Evolutionary conservation across 1,140 invertebrate genomes (phyloP).

Genomic region (Neuroterus valhalla): DNA sequence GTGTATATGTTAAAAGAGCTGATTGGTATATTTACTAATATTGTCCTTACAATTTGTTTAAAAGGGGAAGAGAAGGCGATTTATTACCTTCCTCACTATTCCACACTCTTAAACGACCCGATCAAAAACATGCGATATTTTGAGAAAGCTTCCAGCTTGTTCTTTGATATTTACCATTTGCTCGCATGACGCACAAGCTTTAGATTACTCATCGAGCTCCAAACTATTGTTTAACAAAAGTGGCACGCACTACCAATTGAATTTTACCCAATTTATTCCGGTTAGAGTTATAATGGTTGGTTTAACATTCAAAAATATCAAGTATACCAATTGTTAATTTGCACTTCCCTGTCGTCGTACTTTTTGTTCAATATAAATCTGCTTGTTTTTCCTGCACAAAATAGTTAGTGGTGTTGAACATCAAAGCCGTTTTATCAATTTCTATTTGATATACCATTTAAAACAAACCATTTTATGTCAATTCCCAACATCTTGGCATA

Average conservation of each 20-base stretch:
- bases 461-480: no score
- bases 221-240: constrained; percentile 32
- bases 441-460: no score
- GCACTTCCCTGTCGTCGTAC: no score
- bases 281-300: no score
- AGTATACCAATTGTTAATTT: not conserved
- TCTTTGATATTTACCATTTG: constrained; percentile 38
- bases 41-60: not conserved
- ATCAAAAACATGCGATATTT: constrained; percentile 41
- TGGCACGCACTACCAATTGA: not conserved
- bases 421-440: no score
- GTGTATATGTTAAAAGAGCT: no score
- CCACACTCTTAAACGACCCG: not conserved
- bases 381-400: no score
- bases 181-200: constrained; percentile 44
- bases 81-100: constrained; percentile 14
- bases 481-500: no score
- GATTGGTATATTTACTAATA: constrained; percentile 2
- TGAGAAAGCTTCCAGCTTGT: constrained; percentile 41
- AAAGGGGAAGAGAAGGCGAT: not conserved
- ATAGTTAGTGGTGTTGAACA: no score
- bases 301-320: not conserved
- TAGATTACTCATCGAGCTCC: constrained; percentile 42
- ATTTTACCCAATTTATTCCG: not conserved
- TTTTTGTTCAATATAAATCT: no score